Percentiles rank a stretch among this genome's conserved stretches.
phyloP scores from a whole-genome alignment of 1,140 invertebrate genomes.

The Macrobrachium nipponense region DNA sequence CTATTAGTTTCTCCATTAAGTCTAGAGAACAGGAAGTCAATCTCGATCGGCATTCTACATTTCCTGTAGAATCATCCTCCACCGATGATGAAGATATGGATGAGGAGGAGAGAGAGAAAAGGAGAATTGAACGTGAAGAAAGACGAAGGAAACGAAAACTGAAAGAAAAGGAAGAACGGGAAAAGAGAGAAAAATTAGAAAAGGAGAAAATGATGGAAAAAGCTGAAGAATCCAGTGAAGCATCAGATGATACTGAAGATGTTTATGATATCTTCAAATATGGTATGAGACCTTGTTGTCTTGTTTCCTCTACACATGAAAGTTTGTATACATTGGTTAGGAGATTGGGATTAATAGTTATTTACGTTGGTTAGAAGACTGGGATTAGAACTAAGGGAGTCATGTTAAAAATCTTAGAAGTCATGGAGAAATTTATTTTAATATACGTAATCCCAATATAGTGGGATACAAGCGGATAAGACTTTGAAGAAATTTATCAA shows the following conservation, averaged over 20 bases:
- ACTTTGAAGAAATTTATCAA: no score
- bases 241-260: constrained; percentile 62
- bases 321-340: neutral
- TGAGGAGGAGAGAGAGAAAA: constrained; percentile 58
- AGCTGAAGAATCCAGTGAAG: constrained; percentile 59
- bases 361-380: no score
- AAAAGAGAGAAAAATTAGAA: constrained; percentile 42
- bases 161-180: constrained; percentile 55
- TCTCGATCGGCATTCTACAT: constrained; percentile 65
- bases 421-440: no score
- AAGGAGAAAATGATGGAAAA: constrained; percentile 39
- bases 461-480: no score
- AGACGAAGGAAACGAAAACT: constrained; percentile 50
- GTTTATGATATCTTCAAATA: constrained; percentile 64
- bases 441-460: no score
- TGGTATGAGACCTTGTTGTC: constrained; percentile 29
- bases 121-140: constrained; percentile 44
- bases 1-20: constrained; percentile 70
- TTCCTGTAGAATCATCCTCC: constrained; percentile 67
- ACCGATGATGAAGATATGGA: constrained; percentile 65
- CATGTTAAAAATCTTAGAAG: no score
- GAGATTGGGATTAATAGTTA: neutral
- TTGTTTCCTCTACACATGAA: neutral
- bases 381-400: no score
- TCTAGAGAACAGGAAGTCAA: constrained; percentile 68